Evolutionary conservation across 92 coral and sea anemone species (phyloP).

Genomic region (Virgularia gustaviana): DNA sequence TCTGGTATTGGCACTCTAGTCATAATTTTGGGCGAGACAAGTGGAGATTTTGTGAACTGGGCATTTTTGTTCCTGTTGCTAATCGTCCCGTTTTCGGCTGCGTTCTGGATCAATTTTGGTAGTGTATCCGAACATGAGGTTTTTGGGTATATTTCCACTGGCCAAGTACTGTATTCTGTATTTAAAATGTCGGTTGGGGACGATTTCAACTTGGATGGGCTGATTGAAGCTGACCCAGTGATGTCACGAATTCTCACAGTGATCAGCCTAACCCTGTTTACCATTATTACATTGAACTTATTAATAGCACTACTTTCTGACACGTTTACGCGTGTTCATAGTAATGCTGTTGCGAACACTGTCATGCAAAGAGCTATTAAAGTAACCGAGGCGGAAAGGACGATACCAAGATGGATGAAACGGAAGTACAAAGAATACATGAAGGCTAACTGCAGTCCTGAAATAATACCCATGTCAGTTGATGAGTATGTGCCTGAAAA

Average conservation of each 20-base stretch:
- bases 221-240: constrained; percentile 34
- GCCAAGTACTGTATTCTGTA: constrained; percentile 34
- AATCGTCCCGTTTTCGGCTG: constrained; percentile 56
- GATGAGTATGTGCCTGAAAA: neutral
- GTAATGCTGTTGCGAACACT: constrained; percentile 66
- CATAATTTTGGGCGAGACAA: constrained; percentile 56
- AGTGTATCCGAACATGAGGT: constrained; percentile 42
- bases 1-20: constrained; percentile 61
- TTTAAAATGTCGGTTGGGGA: constrained; percentile 56
- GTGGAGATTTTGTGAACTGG: constrained; percentile 56
- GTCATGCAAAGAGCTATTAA: constrained; percentile 65
- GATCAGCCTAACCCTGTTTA: constrained; percentile 34
- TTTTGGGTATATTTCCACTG: constrained; percentile 35
- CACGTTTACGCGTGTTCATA: constrained; percentile 62
- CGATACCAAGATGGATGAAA: constrained; percentile 40
- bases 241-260: constrained; percentile 58
- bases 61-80: constrained; percentile 52
- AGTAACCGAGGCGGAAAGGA: constrained; percentile 50
- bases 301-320: constrained; percentile 66
- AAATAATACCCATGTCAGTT: constrained; percentile 28
- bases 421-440: constrained; percentile 48
- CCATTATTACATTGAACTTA: constrained; percentile 58
- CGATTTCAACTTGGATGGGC: constrained; percentile 50
- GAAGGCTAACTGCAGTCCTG: constrained; percentile 63
- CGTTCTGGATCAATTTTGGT: constrained; percentile 69